Evolutionary conservation across 2,888 invertebrate genomes (phyloP).

Genomic region (Pomacea canaliculata): DNA sequence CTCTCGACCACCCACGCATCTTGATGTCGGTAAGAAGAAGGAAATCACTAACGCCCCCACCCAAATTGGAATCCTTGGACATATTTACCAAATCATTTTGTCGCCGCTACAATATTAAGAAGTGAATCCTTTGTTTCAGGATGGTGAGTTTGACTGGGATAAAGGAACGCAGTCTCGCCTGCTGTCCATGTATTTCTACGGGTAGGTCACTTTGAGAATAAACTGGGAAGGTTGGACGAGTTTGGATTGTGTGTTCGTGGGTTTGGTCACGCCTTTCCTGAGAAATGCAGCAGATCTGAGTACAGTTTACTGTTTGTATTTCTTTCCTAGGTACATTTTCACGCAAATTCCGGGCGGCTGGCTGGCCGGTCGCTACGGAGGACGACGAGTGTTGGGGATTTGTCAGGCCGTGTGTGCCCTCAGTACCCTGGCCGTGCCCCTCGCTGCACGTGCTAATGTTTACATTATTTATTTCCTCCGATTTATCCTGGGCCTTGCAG

Average conservation of each 20-base stretch:
- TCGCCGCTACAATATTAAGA: too few species aligned
- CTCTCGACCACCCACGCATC: too few species aligned
- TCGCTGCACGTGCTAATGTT: slow-evolving; percentile 24
- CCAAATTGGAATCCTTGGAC: too few species aligned
- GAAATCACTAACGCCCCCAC: too few species aligned
- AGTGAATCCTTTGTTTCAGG: not conserved
- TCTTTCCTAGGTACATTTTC: slow-evolving; percentile 45
- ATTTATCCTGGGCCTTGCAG: slow-evolving; percentile 32
- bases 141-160: slow-evolving; percentile 35
- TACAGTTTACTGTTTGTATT: too few species aligned
- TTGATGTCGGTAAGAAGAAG: too few species aligned
- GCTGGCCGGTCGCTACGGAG: slow-evolving; percentile 35
- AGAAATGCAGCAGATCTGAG: too few species aligned
- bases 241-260: too few species aligned
- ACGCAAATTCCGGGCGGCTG: slow-evolving; percentile 50
- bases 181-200: slow-evolving; percentile 38
- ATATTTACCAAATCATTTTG: too few species aligned
- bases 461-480: slow-evolving; percentile 28
- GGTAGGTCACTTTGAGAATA: slow-evolving; percentile 3
- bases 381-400: slow-evolving; percentile 29
- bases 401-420: slow-evolving; percentile 27
- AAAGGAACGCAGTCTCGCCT: slow-evolving; percentile 27
- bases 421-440: slow-evolving; percentile 31
- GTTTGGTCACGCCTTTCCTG: too few species aligned
- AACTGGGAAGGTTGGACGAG: too few species aligned